Base-by-base conservation (phyloP, 2,113 vertebrate genomes). In the Acinonyx jubatus region DNA sequence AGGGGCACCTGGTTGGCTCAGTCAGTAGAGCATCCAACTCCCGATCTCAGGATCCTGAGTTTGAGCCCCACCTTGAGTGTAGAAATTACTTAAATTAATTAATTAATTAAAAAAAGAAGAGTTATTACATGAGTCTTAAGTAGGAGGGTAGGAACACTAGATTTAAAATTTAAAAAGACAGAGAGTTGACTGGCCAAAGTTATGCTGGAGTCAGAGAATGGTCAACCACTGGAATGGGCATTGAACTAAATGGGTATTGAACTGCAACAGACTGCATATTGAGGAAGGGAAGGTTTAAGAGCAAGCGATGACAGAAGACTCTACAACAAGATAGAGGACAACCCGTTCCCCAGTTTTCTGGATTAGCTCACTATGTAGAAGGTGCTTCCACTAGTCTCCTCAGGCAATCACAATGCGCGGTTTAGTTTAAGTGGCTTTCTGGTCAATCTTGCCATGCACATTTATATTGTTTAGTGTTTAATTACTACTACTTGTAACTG, bases 111-210 rank as follows among this genome's bases (percentile, higher is more conserved):
- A 61, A 57, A 61, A 61, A 61, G 21, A 61, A 45, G 31, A 69
- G 21, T 8, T 11, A 33, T 33, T 12, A 79, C 23, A 25, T 10
- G 16, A 29, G 14, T 93, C 33, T 78, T 87, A 91, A 76, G 63
- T 41, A 74, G n/a, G 21, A 57, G 13, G 4, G n/a, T 5, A 36
- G 23, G n/a, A 83, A 68, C 27, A 79, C 11, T 41, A 84, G n/a
- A 86, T 29, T 93, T 87, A 86, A 79, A 74, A n/a, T 91, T 94
- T 52, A 33, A 33, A 90, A 83, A 52, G 84, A 63, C 55, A 55
- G 61, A 83, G 23, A 29, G 9, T 0, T 38, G 38, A 65, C 15
- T 48, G 10, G 18, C 65, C 10, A 83, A 38, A n/a, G 16, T 18
- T 48, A 48, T 69, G 15, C 11, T 68, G 29, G 38, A 80, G 41